Conservation (phyloP, 2,888 invertebrate species). For the Dynastes grantii region DNA sequence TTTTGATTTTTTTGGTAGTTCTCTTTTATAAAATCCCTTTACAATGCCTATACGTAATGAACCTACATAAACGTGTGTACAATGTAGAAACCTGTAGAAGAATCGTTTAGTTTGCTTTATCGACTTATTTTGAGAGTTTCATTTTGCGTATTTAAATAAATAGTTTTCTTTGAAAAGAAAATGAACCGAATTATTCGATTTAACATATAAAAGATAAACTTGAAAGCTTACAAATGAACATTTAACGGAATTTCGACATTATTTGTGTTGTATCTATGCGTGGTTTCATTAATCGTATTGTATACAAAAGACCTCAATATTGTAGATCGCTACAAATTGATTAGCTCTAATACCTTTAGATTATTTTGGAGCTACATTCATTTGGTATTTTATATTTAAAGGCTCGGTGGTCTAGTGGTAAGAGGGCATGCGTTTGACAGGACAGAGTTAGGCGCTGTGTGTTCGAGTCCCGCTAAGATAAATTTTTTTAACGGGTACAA, state of each 20-base stretch:
- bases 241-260: not conserved
- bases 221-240: too few species aligned
- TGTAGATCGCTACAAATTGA: not conserved
- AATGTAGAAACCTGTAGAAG: too few species aligned
- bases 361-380: too few species aligned
- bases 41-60: not conserved
- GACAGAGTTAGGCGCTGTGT: too few species aligned
- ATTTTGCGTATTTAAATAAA: not conserved
- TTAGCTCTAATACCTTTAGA: too few species aligned
- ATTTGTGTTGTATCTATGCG: not conserved
- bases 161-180: not conserved
- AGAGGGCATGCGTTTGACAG: too few species aligned
- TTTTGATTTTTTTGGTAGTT: not conserved
- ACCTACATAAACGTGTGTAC: not conserved
- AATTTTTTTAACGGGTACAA: too few species aligned
- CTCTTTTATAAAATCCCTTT: conserved; percentile 6
- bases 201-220: too few species aligned
- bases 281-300: not conserved
- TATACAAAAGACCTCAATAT: not conserved
- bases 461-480: too few species aligned
- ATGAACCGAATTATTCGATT: not conserved
- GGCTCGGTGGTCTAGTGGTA: too few species aligned
- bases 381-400: too few species aligned
- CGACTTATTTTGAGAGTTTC: not conserved
- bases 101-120: not conserved